Base-by-base conservation (phyloP, 2,888 invertebrate genomes). In the Hipparchia semele region DNA sequence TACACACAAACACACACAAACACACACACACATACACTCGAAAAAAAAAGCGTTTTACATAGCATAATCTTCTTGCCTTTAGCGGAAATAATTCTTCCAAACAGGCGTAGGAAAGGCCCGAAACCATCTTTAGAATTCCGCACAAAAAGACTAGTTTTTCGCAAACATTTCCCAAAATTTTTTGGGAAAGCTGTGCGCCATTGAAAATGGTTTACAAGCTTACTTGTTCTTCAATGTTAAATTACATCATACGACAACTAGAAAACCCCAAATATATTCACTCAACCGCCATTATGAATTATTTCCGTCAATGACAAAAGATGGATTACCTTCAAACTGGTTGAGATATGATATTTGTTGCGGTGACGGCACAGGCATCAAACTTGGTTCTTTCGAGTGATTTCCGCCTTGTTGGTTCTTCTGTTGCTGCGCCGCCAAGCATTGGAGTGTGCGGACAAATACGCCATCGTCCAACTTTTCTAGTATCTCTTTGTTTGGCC, bases 261-360 rank as follows among this genome's bases (percentile, higher is more conserved):
- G 1, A 8, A 49, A 49, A 49, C 49, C 49, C 8, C 6, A 6
- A 53, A 8, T 2, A 8, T 58, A 23, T 13, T 13, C 62, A 68
- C 45, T 59, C 45, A n/a, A 70, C 45, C 13, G 46, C 49, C 4
- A 13, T n/a, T 73, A 23, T 39, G 53, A 69, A 74, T 70, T 70
- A 80, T 83, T 86, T 87, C 84, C 84, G 82, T 79, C 80, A 80
- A 79, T 81, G 79, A 65, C 83, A 80, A 82, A 84, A 82, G 79
- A 79, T 78, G 82, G 82, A 39, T 94, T 94, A 94, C 94, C 98
- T 95, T 99, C 98, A 90, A 99, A 98, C 82, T 98, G 97, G 94
- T 98, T 98, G 85, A 98, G 96, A 94, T 98, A 99, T 81, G 98
- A 98, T 87, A 99, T 98, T 95, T 98, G 98, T 92, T 98, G 98